Percentiles rank a stretch among this genome's conserved stretches.
Conservation (phyloP, 2,888 invertebrate species). For the Sarcophaga caerulescens region DNA sequence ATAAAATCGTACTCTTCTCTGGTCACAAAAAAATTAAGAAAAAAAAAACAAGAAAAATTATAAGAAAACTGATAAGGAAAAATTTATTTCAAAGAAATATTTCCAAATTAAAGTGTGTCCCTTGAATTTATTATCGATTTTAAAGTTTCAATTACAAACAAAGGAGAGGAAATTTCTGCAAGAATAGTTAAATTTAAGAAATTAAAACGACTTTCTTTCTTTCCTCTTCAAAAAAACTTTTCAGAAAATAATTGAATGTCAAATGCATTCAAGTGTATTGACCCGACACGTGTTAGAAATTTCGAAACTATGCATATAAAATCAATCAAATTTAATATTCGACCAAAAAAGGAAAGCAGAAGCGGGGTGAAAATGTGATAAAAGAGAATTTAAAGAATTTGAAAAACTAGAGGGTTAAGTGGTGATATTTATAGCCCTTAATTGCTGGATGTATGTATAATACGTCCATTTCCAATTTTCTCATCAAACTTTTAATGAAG, state of each 20-base stretch:
- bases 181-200: not conserved
- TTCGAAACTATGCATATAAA: too few relatives aligned
- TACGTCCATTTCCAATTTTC: too few relatives aligned
- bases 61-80: not conserved
- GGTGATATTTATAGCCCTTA: too few relatives aligned
- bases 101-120: not conserved
- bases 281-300: not conserved
- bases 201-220: not conserved
- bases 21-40: too few relatives aligned
- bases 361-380: too few relatives aligned
- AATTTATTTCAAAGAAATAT: not conserved
- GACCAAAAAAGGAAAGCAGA: too few relatives aligned
- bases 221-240: too few relatives aligned
- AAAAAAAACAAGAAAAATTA: conserved; percentile 12
- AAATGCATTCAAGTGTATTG: conserved; percentile 12
- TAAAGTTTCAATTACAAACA: not conserved
- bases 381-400: too few relatives aligned
- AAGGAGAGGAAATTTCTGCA: not conserved
- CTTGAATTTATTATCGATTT: conserved; percentile 23
- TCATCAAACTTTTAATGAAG: too few relatives aligned
- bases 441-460: too few relatives aligned
- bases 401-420: too few relatives aligned
- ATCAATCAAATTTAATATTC: too few relatives aligned
- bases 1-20: not conserved
- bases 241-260: not conserved